Conservation (phyloP, 2,888 invertebrate species). For the Idaea straminata region DNA sequence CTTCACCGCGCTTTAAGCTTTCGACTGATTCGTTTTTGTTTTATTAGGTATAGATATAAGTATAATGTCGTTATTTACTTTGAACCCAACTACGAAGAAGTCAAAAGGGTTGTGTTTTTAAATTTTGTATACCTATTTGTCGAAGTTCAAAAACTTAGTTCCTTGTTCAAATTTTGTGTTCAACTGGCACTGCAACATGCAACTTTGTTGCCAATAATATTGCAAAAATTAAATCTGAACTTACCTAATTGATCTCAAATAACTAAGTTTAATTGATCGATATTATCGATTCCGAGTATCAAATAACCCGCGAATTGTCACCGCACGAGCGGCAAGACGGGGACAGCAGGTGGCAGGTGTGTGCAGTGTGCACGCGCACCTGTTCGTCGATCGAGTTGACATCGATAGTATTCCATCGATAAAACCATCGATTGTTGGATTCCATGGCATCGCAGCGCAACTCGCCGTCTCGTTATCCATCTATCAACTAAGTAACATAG, state of each 20-base stretch:
- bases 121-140: no score
- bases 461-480: constrained; percentile 13
- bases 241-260: not conserved
- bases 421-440: constrained; percentile 41
- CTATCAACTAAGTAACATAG: constrained; percentile 1
- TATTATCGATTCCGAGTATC: constrained; percentile 22
- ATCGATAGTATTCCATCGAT: constrained; percentile 9
- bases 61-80: not conserved
- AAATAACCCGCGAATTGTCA: constrained; percentile 10
- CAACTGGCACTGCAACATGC: no score
- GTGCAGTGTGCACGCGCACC: constrained; percentile 63
- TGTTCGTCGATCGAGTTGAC: constrained; percentile 44
- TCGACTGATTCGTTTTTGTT: not conserved
- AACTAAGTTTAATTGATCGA: constrained; percentile 11
- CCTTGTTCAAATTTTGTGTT: no score
- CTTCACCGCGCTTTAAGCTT: not conserved
- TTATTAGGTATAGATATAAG: not conserved
- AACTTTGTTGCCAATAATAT: no score
- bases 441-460: constrained; percentile 42
- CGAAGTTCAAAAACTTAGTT: no score
- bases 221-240: no score
- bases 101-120: no score
- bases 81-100: no score
- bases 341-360: constrained; percentile 38
- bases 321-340: constrained; percentile 4